phyloP scores from a whole-genome alignment of 2,797 vertebrate species.

The Carcharodon carcharias region DNA sequence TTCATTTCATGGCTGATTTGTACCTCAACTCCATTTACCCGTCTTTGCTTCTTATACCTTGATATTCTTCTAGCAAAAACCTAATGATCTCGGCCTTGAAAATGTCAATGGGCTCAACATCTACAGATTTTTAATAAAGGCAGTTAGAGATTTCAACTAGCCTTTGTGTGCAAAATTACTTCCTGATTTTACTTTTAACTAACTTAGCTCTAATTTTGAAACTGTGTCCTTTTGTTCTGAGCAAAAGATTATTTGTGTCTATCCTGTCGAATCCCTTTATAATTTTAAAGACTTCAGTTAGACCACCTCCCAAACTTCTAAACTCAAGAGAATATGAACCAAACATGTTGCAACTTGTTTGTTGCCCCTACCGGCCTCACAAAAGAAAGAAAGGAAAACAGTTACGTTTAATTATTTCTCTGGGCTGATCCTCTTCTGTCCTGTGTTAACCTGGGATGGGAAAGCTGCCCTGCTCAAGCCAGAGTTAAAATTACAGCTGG shows the following conservation, averaged over 20 bases:
- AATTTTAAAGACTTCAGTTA: background rate
- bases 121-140: background rate
- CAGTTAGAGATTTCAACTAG: background rate
- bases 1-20: background rate
- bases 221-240: background rate
- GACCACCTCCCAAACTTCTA: background rate
- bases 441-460: too few species aligned
- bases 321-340: background rate
- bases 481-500: too few species aligned
- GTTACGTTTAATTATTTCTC: too few species aligned
- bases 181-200: background rate
- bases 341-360: background rate
- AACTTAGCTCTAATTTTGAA: background rate
- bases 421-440: too few species aligned
- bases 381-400: too few species aligned
- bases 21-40: background rate
- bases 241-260: background rate
- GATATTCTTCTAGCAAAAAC: too few species aligned
- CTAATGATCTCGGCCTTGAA: background rate
- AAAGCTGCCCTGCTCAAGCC: too few species aligned
- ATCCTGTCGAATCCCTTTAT: background rate
- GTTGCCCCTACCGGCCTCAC: background rate
- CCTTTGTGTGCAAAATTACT: background rate
- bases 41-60: too few species aligned
- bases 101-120: background rate